Percentiles rank a stretch among this genome's conserved stretches.
phyloP scores from a whole-genome alignment of 2,113 vertebrate species.

The Carettochelys insculpta region DNA sequence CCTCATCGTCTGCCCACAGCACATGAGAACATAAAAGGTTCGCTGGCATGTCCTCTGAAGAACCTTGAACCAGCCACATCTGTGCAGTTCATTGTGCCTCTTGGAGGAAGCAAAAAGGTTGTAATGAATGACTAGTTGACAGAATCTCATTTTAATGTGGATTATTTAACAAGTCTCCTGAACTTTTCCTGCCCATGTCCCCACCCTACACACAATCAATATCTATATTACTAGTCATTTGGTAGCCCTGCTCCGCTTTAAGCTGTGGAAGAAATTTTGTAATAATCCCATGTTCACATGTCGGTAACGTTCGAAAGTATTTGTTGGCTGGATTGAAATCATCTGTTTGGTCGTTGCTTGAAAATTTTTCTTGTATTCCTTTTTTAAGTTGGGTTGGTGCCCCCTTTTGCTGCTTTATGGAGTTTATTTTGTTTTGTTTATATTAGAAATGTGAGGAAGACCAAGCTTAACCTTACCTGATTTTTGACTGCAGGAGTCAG shows the following conservation, averaged over 20 bases:
- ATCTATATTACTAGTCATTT: neutral
- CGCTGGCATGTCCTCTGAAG: slow-evolving; percentile 58
- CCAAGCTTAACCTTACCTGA: rapidly evolving
- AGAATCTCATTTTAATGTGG: rapidly evolving
- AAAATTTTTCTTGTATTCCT: too few relatives aligned
- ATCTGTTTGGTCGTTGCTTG: neutral
- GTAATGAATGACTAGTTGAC: rapidly evolving
- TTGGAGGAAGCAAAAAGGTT: neutral
- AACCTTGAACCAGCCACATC: slow-evolving; percentile 12
- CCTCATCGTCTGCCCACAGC: slow-evolving; percentile 39
- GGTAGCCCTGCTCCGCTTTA: slow-evolving; percentile 22
- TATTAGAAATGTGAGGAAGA: neutral
- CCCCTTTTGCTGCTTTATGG: neutral
- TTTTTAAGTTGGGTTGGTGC: neutral
- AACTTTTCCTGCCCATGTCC: neutral
- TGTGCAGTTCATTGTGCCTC: neutral
- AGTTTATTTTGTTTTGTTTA: neutral
- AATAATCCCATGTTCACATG: neutral
- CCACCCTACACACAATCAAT: slow-evolving; percentile 8
- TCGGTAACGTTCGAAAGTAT: neutral
- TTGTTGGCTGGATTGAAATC: neutral
- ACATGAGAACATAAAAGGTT: slow-evolving; percentile 42
- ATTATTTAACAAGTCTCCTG: neutral
- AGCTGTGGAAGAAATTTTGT: neutral
- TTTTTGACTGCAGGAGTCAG: rapidly evolving